Evolutionary conservation across 2,888 invertebrate genomes (phyloP).

Genomic region (Folsomia candida): DNA sequence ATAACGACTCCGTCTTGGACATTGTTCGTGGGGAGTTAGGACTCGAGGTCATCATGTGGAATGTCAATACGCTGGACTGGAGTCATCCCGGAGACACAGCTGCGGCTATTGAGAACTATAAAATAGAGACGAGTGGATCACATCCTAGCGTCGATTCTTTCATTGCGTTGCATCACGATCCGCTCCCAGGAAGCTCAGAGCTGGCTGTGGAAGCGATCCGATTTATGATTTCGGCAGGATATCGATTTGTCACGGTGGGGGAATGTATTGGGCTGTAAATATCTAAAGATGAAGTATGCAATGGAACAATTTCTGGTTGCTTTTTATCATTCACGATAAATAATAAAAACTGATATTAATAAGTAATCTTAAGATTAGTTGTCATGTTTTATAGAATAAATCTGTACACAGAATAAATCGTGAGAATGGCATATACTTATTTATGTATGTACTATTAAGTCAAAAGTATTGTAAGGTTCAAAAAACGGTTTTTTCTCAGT

Average conservation of each 20-base stretch:
- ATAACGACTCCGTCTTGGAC: constrained; percentile 8
- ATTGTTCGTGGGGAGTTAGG: constrained; percentile 21
- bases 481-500: no score
- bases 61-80: constrained; percentile 28
- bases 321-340: no score
- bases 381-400: no score
- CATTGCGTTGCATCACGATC: constrained; percentile 34
- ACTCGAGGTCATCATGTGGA: constrained; percentile 25
- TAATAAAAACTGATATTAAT: no score
- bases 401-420: no score
- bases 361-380: no score
- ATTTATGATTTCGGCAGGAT: constrained; percentile 22
- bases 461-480: no score
- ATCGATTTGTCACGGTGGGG: constrained; percentile 19
- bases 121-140: neutral
- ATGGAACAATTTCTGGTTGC: no score
- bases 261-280: constrained; percentile 28
- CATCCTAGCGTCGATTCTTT: constrained; percentile 10
- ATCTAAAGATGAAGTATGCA: no score
- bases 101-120: constrained; percentile 11
- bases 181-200: neutral
- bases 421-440: no score
- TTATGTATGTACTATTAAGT: no score
- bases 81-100: constrained; percentile 5
- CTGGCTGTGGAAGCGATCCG: constrained; percentile 23